phyloP scores from a whole-genome alignment of 2,797 vertebrate genomes.

The Serranus cabrilla region DNA sequence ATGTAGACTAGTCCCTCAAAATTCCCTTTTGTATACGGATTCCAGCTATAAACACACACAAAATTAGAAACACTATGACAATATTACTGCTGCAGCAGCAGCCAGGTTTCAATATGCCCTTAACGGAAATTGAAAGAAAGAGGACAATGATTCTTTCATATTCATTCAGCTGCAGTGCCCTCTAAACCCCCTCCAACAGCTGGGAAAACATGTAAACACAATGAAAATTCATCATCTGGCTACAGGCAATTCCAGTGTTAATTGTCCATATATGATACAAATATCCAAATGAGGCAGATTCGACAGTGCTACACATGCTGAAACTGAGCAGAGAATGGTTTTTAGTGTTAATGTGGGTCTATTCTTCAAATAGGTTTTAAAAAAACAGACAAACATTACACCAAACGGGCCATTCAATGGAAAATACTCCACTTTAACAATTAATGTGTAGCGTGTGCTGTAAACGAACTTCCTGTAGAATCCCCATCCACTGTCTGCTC shows the following conservation, averaged over 20 bases:
- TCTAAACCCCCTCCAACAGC: slow-evolving; percentile 41
- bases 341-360: slow-evolving; percentile 5
- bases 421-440: slow-evolving; percentile 65
- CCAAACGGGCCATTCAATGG: slow-evolving; percentile 44
- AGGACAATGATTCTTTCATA: slow-evolving; percentile 51
- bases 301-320: slow-evolving; percentile 19
- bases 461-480: slow-evolving; percentile 76
- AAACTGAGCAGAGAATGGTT: slow-evolving; percentile 21
- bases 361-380: slow-evolving; percentile 1
- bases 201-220: slow-evolving; percentile 64
- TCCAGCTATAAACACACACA: not conserved
- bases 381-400: slow-evolving; percentile 24
- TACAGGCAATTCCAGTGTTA: slow-evolving; percentile 45
- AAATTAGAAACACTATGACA: slow-evolving; percentile 41
- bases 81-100: slow-evolving; percentile 21
- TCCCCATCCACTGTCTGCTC: slow-evolving; percentile 78
- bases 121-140: slow-evolving; percentile 43
- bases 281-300: slow-evolving; percentile 47
- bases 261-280: slow-evolving; percentile 46
- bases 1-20: slow-evolving; percentile 6
- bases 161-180: slow-evolving; percentile 48
- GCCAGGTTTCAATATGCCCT: slow-evolving; percentile 35
- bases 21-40: slow-evolving; percentile 29
- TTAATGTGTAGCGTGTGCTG: slow-evolving; percentile 58
- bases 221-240: slow-evolving; percentile 60